These are phyloP conservation scores for Quiscalus mexicanus DNA, from an alignment of 2,113 vertebrate species.

Conservation along the genomic window DNA sequence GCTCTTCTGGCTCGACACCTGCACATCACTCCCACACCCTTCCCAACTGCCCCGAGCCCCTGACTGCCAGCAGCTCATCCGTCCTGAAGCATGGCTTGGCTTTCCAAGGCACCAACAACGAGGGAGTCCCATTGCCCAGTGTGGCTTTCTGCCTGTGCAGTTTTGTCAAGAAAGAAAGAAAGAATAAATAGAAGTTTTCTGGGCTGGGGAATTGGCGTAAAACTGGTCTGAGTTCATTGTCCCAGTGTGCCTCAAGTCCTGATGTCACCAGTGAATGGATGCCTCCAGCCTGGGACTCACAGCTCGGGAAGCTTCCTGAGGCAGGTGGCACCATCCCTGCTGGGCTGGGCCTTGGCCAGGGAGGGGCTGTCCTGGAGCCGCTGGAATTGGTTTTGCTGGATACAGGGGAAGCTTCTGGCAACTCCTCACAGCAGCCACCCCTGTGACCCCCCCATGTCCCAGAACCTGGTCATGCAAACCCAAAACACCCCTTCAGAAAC, in stretches of 20 bases:
- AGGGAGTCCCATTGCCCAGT: not conserved
- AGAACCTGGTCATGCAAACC: not conserved
- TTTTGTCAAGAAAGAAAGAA: not conserved
- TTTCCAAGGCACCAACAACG: not conserved
- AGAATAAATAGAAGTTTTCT: not conserved
- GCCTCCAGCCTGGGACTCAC: not conserved
- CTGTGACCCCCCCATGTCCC: not conserved
- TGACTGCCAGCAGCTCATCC: not conserved
- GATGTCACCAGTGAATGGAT: not conserved
- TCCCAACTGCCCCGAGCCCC: not conserved
- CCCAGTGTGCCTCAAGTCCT: not conserved
- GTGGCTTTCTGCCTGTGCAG: not conserved
- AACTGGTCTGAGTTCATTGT: not conserved
- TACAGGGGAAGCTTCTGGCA: not conserved
- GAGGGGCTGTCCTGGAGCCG: not conserved
- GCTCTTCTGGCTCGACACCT: not conserved
- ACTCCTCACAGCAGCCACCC: not conserved
- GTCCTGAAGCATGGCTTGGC: not conserved
- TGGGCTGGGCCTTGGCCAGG: not conserved
- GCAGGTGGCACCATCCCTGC: not conserved
- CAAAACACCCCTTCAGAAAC: not conserved
- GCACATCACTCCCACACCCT: not conserved
- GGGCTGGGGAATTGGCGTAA: not conserved
- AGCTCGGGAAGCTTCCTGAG: accelerated
- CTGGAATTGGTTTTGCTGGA: not conserved